Conservation (phyloP, 2,888 invertebrate species). For the Lasioglossum vierecki region DNA sequence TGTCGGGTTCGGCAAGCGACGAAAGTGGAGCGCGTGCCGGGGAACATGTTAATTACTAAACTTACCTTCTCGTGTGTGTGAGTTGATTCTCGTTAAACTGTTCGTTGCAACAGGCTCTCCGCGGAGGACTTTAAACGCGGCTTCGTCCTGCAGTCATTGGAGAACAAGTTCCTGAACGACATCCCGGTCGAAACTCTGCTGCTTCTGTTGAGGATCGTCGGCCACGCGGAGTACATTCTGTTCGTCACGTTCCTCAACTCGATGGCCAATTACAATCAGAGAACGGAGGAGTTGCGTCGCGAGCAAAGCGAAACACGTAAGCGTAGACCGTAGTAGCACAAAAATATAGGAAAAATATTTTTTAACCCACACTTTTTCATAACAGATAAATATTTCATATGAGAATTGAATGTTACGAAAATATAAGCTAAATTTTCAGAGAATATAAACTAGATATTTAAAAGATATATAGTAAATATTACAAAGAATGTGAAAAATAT, state of each 20-base stretch:
- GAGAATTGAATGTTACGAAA: too few relatives aligned
- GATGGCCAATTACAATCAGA: slow-evolving; percentile 60
- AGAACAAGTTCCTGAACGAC: slow-evolving; percentile 72
- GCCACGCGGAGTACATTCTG: slow-evolving; percentile 68
- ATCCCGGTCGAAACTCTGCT: slow-evolving; percentile 60
- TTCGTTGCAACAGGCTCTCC: slow-evolving; percentile 66
- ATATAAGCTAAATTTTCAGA: too few relatives aligned
- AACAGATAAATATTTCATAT: too few relatives aligned
- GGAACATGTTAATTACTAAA: background rate
- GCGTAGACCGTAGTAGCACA: background rate
- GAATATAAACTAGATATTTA: too few relatives aligned
- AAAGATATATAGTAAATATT: too few relatives aligned
- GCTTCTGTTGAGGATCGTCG: slow-evolving; percentile 70
- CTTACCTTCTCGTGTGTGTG: background rate
- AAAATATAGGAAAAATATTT: background rate
- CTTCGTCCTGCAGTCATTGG: slow-evolving; percentile 76
- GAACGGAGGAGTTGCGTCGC: slow-evolving; percentile 45
- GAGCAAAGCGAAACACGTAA: slow-evolving; percentile 27
- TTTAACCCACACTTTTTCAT: too few relatives aligned
- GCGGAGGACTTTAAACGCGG: slow-evolving; percentile 72
- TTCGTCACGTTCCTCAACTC: slow-evolving; percentile 77
- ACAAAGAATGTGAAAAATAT: too few relatives aligned
- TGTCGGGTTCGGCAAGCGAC: background rate
- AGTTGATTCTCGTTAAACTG: background rate
- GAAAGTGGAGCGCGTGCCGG: background rate